Evolutionary conservation across 1,140 invertebrate genomes (phyloP).

Genomic region (Drosophila aff.): DNA sequence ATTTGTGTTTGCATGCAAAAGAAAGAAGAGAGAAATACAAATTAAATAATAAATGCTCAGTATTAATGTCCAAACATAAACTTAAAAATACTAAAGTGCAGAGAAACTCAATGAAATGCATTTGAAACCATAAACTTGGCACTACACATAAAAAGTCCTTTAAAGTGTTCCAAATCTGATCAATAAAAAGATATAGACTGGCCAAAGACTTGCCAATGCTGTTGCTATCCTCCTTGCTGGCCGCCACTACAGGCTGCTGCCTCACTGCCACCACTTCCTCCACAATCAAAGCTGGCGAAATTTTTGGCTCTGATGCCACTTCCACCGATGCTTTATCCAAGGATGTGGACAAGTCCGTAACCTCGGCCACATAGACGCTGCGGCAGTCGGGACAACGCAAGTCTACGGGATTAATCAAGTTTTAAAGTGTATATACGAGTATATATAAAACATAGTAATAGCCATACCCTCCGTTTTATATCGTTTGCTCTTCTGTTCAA

Average conservation of each 20-base stretch:
- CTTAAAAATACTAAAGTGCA: slow-evolving; percentile 18
- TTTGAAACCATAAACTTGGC: slow-evolving; percentile 20
- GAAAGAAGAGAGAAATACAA: slow-evolving; percentile 61
- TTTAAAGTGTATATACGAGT: background rate
- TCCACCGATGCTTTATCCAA: slow-evolving; percentile 53
- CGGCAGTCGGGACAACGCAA: slow-evolving; percentile 87
- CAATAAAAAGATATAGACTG: slow-evolving; percentile 21
- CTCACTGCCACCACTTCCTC: slow-evolving; percentile 56
- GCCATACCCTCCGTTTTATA: slow-evolving; percentile 36
- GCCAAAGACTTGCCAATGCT: slow-evolving; percentile 78
- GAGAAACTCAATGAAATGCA: slow-evolving; percentile 11
- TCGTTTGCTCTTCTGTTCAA: slow-evolving; percentile 82
- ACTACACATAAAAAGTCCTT: slow-evolving; percentile 18
- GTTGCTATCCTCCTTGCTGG: slow-evolving; percentile 68
- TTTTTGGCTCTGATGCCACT: slow-evolving; percentile 28
- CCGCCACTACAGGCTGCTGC: slow-evolving; percentile 10
- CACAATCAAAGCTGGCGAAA: slow-evolving; percentile 70
- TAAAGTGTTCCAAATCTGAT: slow-evolving; percentile 35
- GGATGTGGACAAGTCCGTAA: slow-evolving; percentile 62
- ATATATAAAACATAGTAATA: background rate
- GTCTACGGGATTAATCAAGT: slow-evolving; percentile 45
- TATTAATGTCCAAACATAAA: slow-evolving; percentile 31
- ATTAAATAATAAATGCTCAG: slow-evolving; percentile 43
- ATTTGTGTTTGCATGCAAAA: slow-evolving; percentile 70
- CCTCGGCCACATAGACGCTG: slow-evolving; percentile 87